Base-by-base conservation (phyloP, 2,797 vertebrate species). In the Fringilla coelebs region DNA sequence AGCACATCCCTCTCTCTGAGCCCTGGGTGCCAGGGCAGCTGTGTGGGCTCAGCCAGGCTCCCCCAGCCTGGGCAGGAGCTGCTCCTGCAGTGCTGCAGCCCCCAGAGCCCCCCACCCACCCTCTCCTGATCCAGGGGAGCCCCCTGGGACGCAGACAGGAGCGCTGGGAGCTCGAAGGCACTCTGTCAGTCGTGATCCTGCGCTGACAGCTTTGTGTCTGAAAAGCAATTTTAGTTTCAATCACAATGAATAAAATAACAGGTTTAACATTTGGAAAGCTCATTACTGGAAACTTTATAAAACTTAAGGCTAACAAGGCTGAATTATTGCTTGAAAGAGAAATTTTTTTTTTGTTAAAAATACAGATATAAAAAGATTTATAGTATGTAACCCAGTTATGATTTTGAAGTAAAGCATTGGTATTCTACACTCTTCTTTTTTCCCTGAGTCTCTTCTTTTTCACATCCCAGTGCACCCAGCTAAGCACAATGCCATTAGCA, bases 271-370 rank as follows among this genome's bases (percentile, higher is more conserved):
- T 94, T 90, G 81, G 68, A 96, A 94, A 93, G 78, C 95, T 96
- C 93, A 95, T 96, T 93, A 93, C 74, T 94, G 84, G 54, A 90
- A 94, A 93, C 81, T 96, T 96, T 90, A 95, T 94, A 79, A 94
- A 96, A 93, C 57, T 86, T 85, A 36, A 52, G 48, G 29, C 71
- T 95, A 95, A 90, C 77, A 73, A 95, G 84, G 48, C 32, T 93
- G 94, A 95, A 87, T 89, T 95, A 92, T 36, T 65, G 84, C 93
- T 93, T 74, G 52, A 87, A 89, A 92, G 86, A 93, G 9, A 28
- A 43, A 22, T 2, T 17, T 78, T 82, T 49, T 45, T 54, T 78
- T 58, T 18, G 46, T 86, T 86, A 72, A 79, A 83, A 88, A 94
- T 71, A 83, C 74, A 94, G 61, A 80, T 75, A 46, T 49, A 49